These are phyloP conservation scores for Lasioglossum figueresi DNA, from an alignment of 2,888 invertebrate genomes.

Conservation along the genomic window DNA sequence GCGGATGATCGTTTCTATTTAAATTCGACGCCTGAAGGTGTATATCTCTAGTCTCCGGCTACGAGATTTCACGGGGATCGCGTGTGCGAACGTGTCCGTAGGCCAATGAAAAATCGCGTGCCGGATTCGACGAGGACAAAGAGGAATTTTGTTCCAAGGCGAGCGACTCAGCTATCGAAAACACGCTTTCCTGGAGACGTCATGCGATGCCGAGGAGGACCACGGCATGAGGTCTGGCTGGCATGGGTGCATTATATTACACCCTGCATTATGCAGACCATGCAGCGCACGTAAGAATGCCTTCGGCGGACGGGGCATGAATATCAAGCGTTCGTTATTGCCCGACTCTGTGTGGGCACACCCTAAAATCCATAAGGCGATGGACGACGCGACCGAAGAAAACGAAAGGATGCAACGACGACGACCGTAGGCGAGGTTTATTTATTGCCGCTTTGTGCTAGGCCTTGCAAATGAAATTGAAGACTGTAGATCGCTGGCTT, in stretches of 20 bases:
- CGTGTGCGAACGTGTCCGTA: not conserved
- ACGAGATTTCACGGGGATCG: not conserved
- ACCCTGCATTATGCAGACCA: slow-evolving; percentile 62
- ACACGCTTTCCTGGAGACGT: slow-evolving; percentile 53
- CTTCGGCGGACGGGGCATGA: slow-evolving; percentile 51
- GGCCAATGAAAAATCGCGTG: slow-evolving; percentile 5
- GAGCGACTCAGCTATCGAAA: slow-evolving; percentile 58
- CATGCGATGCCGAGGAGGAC: slow-evolving; percentile 47
- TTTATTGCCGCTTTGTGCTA: not conserved
- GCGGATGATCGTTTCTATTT: not conserved
- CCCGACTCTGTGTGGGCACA: slow-evolving; percentile 51
- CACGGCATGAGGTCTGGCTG: not conserved
- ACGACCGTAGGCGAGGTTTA: not conserved
- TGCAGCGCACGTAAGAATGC: slow-evolving; percentile 59
- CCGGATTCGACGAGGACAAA: slow-evolving; percentile 23
- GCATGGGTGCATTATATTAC: slow-evolving; percentile 66
- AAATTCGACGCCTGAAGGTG: not conserved
- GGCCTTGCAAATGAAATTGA: not conserved
- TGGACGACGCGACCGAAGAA: slow-evolving; percentile 34
- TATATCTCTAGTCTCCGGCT: not conserved
- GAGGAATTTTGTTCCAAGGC: slow-evolving; percentile 47
- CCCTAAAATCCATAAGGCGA: slow-evolving; percentile 59
- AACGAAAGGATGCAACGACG: slow-evolving; percentile 34
- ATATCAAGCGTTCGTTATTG: slow-evolving; percentile 60
- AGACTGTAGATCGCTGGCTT: not conserved